Evolutionary conservation across 2,888 invertebrate genomes (phyloP).

Genomic region (Oxyscelio sp.): DNA sequence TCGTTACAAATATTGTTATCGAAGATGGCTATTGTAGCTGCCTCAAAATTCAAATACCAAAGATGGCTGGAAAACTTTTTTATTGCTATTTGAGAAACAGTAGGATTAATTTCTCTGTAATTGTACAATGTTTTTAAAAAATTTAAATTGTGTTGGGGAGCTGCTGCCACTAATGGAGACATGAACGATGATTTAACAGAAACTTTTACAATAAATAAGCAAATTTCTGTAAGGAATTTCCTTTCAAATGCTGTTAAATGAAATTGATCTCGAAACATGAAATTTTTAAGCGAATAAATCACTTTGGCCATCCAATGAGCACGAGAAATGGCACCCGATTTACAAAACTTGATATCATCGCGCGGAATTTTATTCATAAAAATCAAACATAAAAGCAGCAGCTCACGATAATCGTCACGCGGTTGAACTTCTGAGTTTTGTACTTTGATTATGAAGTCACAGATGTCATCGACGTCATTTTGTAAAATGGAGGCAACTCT

Average conservation of each 20-base stretch:
- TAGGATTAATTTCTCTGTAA: too few species aligned
- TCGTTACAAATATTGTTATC: constrained; percentile 9
- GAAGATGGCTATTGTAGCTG: constrained; percentile 53
- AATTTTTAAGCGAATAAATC: too few species aligned
- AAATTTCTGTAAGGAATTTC: too few species aligned
- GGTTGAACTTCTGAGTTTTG: not conserved
- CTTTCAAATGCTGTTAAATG: too few species aligned
- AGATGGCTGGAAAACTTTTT: constrained; percentile 51
- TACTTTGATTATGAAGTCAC: too few species aligned
- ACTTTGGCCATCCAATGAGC: constrained; percentile 80
- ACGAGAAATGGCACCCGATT: constrained; percentile 78
- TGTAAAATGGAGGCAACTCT: too few species aligned
- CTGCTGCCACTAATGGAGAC: too few species aligned
- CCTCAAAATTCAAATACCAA: constrained; percentile 63
- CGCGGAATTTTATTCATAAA: constrained; percentile 73
- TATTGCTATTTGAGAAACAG: constrained; percentile 32
- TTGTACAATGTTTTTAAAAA: constrained; percentile 64
- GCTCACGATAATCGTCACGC: not conserved
- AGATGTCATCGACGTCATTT: too few species aligned
- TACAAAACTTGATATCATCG: constrained; percentile 70
- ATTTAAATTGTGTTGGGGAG: constrained; percentile 67
- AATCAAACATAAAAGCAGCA: too few species aligned
- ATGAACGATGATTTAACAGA: too few species aligned
- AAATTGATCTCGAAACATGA: too few species aligned
- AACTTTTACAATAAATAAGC: too few species aligned